Percentiles rank a stretch among this genome's conserved stretches.
phyloP scores from a whole-genome alignment of 2,888 invertebrate species.

The Drosophila lacicola region DNA sequence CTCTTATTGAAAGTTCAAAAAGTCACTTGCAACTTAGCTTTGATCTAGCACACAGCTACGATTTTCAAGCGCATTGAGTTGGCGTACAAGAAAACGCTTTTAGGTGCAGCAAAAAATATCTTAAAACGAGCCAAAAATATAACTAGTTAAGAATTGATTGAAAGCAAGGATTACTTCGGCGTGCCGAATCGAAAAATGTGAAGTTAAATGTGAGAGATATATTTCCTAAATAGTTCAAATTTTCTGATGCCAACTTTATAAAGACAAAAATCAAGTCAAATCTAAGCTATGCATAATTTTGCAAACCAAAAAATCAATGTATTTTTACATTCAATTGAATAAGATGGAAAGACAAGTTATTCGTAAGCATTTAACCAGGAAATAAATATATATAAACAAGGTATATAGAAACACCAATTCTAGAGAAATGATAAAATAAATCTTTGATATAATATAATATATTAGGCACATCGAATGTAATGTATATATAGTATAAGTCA shows the following conservation, averaged over 20 bases:
- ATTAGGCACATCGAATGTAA: conserved; percentile 61
- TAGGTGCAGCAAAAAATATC: conserved; percentile 31
- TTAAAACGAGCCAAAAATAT: neutral
- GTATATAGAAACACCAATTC: conserved; percentile 69
- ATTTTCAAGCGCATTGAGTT: conserved; percentile 65
- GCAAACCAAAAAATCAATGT: conserved; percentile 39
- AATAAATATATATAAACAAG: conserved; percentile 32
- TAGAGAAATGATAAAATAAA: conserved; percentile 49
- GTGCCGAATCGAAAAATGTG: conserved; percentile 16
- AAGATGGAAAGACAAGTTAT: conserved; percentile 30
- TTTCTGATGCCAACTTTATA: conserved; percentile 11
- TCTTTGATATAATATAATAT: conserved; percentile 35
- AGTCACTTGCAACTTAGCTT: conserved; percentile 64
- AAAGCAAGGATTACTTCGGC: conserved; percentile 11
- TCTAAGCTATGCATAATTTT: conserved; percentile 45
- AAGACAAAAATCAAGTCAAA: conserved; percentile 23
- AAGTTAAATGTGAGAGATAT: neutral
- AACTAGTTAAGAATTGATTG: neutral
- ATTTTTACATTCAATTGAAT: conserved; percentile 47
- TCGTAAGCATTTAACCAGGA: conserved; percentile 37
- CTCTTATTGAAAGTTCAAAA: conserved; percentile 13
- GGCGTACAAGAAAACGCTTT: conserved; percentile 69
- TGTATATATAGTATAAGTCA: conserved; percentile 42
- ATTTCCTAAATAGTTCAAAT: conserved; percentile 1
- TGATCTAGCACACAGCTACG: conserved; percentile 71